These are phyloP conservation scores for Drosophila asahinai DNA, from an alignment of 1,140 invertebrate genomes.

Conservation along the genomic window DNA sequence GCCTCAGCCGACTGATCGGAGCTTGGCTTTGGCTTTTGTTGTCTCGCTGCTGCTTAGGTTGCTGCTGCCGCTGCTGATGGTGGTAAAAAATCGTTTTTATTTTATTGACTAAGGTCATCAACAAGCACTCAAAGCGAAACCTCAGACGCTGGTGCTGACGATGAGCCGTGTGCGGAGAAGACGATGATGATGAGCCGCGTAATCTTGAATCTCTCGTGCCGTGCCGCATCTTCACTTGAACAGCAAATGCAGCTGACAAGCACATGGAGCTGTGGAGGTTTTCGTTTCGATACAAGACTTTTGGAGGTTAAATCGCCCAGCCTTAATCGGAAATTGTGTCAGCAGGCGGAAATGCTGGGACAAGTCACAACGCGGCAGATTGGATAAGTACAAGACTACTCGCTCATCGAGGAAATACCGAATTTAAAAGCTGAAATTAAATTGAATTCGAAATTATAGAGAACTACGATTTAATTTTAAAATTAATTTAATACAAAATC, in stretches of 20 bases:
- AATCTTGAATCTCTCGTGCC: constrained; percentile 66
- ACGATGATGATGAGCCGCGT: constrained; percentile 42
- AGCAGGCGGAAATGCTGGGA: constrained; percentile 40
- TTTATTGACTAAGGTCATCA: constrained; percentile 83
- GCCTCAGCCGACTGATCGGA: constrained; percentile 19
- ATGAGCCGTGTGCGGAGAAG: constrained; percentile 18
- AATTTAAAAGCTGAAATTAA: background rate
- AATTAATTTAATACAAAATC: no score
- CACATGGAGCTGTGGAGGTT: constrained; percentile 38
- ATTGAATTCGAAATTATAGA: background rate
- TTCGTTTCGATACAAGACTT: constrained; percentile 37
- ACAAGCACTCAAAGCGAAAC: constrained; percentile 39
- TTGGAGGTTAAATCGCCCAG: constrained; percentile 59
- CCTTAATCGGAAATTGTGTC: constrained; percentile 67
- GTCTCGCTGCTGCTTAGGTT: constrained; percentile 21
- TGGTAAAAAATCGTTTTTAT: constrained; percentile 61
- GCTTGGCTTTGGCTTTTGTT: constrained; percentile 45
- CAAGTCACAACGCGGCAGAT: constrained; percentile 7
- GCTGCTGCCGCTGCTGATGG: constrained; percentile 4
- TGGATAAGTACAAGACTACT: constrained; percentile 15
- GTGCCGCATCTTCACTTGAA: constrained; percentile 69
- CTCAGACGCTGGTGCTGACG: constrained; percentile 19
- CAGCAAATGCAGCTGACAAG: constrained; percentile 51
- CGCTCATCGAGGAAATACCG: background rate
- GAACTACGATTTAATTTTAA: no score